phyloP scores from a whole-genome alignment of 2,113 vertebrate genomes.

The Catharus fuscescens region DNA sequence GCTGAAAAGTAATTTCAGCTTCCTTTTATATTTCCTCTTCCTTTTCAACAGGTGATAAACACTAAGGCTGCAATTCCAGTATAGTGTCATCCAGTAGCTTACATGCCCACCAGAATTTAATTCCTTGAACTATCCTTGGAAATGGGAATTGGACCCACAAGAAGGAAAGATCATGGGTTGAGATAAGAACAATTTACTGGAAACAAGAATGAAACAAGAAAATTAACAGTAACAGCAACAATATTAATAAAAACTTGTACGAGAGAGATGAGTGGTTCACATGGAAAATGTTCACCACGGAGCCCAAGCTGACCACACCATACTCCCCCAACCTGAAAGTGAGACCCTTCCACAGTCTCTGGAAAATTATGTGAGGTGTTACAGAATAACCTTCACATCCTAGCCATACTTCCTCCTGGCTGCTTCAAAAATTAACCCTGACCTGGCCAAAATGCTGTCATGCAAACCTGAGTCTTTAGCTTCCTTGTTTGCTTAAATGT shows the following conservation, averaged over 20 bases:
- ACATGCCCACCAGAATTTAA: background rate
- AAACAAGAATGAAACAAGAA: background rate
- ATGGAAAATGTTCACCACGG: rapidly evolving
- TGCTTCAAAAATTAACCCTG: background rate
- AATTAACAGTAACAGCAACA: background rate
- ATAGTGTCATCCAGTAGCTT: background rate
- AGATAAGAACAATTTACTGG: background rate
- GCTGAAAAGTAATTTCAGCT: background rate
- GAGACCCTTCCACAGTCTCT: background rate
- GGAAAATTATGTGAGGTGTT: background rate
- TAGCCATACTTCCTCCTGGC: background rate
- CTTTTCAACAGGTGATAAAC: background rate
- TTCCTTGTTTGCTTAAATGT: background rate
- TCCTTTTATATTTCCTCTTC: background rate
- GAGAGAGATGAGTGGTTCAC: background rate
- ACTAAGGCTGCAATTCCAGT: background rate
- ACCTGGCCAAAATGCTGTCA: background rate
- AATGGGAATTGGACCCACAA: background rate
- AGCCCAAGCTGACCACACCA: rapidly evolving
- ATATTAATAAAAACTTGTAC: background rate
- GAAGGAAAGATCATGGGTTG: background rate
- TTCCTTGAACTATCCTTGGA: background rate
- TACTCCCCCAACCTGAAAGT: rapidly evolving
- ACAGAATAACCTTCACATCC: background rate
- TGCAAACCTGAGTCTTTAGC: background rate